Base-by-base conservation (phyloP, 2,113 vertebrate species). In the Lethenteron camtschaticum region DNA sequence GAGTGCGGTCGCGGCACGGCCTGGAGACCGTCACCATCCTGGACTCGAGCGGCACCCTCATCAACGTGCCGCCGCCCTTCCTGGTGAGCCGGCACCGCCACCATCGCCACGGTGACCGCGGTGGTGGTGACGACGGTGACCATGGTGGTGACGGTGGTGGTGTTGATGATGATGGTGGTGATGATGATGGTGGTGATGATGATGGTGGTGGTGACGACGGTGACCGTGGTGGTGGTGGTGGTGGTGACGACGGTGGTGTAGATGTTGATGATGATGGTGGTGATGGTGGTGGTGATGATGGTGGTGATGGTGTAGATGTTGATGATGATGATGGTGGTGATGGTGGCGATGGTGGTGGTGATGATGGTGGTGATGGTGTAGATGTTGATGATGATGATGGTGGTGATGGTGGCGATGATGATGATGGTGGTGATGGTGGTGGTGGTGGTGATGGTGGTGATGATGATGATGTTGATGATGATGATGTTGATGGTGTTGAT, bases 21-120 rank as follows among this genome's bases (percentile, higher is more conserved):
- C 81, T 92, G 72, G 79, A 82, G 70, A 87, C 86, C 73, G 68
- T 89, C 74, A 89, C 84, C 81, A 88, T 92, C 78, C 78, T 92
- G 75, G 85, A 90, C 13, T 81, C 88, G 60, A 85, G 77, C 0
- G 89, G 89, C 63, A 75, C 77, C 56, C 87, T 92, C n/a, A 73
- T 90, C 79, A 90, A 87, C 1, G 89, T 92, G 69, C 87, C 89
- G 1, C 73, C 82, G 1, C 87, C 85, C 9, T 92, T 88, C 80
- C 73, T 88, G 86, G 89, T 92, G 82, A 70, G 75, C n/a, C 8
- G 20, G 8, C 10, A 12, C 3, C 12, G 11, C 8, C 12, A 2
- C 24, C 9, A 14, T 58, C 13, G 11, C 13, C 12, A 16, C 12
- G n/a, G 12, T 68, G 3, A 14, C n/a, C 8, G 10, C 9, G 10